Evolutionary conservation across 2,888 invertebrate genomes (phyloP).

Genomic region (Eremobia ochroleuca): DNA sequence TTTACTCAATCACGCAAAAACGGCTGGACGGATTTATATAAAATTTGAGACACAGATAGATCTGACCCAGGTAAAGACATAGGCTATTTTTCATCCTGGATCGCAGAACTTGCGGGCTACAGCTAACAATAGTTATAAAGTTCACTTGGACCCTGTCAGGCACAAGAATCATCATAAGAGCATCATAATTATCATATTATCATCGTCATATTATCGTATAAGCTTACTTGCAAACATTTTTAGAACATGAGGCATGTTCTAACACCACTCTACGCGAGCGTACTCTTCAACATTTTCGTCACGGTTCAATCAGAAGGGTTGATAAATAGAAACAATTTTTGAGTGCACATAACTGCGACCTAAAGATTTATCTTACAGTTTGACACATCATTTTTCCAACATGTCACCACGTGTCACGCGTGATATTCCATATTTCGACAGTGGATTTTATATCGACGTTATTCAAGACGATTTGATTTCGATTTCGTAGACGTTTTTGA

Average conservation of each 20-base stretch:
- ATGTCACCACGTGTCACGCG: conserved; percentile 73
- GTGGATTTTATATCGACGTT: conserved; percentile 48
- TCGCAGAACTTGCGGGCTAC: background rate
- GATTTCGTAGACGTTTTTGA: conserved; percentile 34
- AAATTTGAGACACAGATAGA: too few species aligned
- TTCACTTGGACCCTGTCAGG: too few species aligned
- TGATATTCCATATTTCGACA: conserved; percentile 66
- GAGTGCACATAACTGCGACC: conserved; percentile 82
- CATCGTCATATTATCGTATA: background rate
- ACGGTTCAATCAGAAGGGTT: conserved; percentile 87
- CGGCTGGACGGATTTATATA: too few species aligned
- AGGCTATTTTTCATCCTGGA: background rate
- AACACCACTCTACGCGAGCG: conserved; percentile 63
- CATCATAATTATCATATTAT: background rate
- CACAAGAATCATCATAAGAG: background rate
- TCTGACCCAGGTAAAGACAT: too few species aligned
- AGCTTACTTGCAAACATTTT: background rate
- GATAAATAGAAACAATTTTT: conserved; percentile 86
- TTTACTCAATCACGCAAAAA: too few species aligned
- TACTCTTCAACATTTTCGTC: conserved; percentile 75
- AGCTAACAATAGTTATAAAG: too few species aligned
- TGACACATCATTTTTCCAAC: conserved; percentile 87
- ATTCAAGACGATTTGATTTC: conserved; percentile 52
- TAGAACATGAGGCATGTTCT: background rate
- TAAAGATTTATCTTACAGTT: conserved; percentile 81